These are phyloP conservation scores for Rhagologus leucostigma DNA, from an alignment of 2,113 vertebrate species.

Conservation along the genomic window DNA sequence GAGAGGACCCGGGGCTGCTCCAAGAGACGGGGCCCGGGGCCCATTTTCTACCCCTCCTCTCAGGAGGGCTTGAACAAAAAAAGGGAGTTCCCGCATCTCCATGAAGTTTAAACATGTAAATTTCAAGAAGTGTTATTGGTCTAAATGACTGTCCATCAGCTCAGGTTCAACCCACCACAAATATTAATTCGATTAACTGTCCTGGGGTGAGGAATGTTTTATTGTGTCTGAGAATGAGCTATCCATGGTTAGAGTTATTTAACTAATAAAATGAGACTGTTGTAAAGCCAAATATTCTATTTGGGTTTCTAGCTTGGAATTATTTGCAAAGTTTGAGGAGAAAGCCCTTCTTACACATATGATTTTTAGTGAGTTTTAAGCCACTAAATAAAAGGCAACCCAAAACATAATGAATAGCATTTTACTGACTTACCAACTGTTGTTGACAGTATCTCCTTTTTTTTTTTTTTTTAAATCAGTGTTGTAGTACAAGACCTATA, in stretches of 20 bases:
- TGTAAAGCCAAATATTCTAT: not conserved
- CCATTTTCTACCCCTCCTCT: too few relatives aligned
- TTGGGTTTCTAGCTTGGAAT: not conserved
- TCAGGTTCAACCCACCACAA: too few relatives aligned
- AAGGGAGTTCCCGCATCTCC: too few relatives aligned
- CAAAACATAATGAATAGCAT: not conserved
- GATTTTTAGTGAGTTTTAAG: not conserved
- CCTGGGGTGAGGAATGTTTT: not conserved
- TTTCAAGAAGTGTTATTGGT: too few relatives aligned
- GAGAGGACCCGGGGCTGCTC: too few relatives aligned
- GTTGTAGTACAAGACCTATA: not conserved
- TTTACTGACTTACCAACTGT: not conserved
- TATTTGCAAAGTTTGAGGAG: not conserved
- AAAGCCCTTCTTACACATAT: not conserved
- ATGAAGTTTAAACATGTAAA: too few relatives aligned
- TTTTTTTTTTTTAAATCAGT: too few relatives aligned
- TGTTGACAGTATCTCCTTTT: not conserved
- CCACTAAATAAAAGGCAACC: not conserved
- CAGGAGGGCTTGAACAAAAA: too few relatives aligned
- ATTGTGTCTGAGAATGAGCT: not conserved
- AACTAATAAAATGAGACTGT: not conserved
- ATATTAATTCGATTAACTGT: not conserved
- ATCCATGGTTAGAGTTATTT: not conserved
- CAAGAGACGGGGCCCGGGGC: too few relatives aligned
- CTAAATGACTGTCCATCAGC: too few relatives aligned